phyloP scores from a whole-genome alignment of 2,888 invertebrate genomes.

The Ferdinandea cuprea region DNA sequence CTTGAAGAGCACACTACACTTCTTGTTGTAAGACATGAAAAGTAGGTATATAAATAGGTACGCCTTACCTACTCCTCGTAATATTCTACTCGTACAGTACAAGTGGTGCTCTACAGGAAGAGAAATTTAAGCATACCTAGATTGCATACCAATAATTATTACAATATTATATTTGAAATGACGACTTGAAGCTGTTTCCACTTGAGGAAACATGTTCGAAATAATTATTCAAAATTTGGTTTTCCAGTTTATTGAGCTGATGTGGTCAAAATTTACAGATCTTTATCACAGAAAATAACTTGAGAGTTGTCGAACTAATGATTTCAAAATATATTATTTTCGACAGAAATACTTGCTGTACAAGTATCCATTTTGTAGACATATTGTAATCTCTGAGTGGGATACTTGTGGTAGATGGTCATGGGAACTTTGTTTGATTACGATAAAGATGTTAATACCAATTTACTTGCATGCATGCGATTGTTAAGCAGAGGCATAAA shows the following conservation, averaged over 20 bases:
- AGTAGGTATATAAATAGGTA: neutral
- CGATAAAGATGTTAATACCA: no score
- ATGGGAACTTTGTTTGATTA: no score
- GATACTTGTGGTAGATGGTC: no score
- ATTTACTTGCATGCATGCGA: no score
- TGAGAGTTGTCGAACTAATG: neutral
- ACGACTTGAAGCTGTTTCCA: conserved; percentile 28
- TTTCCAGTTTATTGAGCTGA: conserved; percentile 8
- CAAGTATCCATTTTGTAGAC: no score
- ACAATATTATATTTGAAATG: neutral
- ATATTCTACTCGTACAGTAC: neutral
- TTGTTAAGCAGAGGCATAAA: no score
- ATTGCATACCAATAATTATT: conserved; percentile 12
- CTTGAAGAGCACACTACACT: neutral
- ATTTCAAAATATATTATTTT: neutral
- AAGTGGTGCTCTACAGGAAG: neutral
- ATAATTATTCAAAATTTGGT: conserved; percentile 11
- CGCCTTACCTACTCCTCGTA: neutral
- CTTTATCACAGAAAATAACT: neutral
- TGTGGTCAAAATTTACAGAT: conserved; percentile 2
- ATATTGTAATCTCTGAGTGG: no score
- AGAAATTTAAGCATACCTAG: neutral
- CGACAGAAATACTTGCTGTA: neutral
- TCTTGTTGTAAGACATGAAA: neutral
- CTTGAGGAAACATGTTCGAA: conserved; percentile 13